These are phyloP conservation scores for Meloidogyne floridensis DNA, from an alignment of 1,140 invertebrate species.

Conservation along the genomic window DNA sequence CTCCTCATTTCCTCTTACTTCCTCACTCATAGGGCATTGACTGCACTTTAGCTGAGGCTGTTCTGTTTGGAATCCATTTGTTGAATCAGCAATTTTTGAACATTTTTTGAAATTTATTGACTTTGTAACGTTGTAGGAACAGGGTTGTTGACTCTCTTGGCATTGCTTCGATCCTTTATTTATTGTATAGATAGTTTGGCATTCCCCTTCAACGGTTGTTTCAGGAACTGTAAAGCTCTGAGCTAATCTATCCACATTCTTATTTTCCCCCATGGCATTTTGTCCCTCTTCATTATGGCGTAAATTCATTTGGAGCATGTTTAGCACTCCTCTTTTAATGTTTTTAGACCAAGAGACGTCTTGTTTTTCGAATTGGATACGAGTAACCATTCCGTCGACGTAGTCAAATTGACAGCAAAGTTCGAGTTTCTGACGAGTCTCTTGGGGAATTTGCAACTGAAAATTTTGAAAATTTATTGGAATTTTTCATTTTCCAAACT, in stretches of 20 bases:
- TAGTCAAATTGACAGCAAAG: constrained; percentile 35
- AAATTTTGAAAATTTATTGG: neutral
- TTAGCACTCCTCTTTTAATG: constrained; percentile 43
- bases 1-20: neutral
- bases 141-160: neutral
- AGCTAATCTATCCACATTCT: constrained; percentile 25
- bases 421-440: constrained; percentile 22
- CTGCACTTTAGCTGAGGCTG: constrained; percentile 8
- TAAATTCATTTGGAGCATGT: constrained; percentile 40
- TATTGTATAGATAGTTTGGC: constrained; percentile 43
- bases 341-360: constrained; percentile 42
- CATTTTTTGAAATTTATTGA: constrained; percentile 60
- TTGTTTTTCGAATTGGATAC: constrained; percentile 32
- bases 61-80: constrained; percentile 41
- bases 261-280: constrained; percentile 15
- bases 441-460: constrained; percentile 21
- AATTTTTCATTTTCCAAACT: neutral
- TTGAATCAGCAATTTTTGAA: constrained; percentile 44
- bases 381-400: constrained; percentile 37
- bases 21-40: constrained; percentile 18
- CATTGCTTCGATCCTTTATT: constrained; percentile 17
- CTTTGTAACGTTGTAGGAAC: constrained; percentile 58
- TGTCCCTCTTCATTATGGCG: constrained; percentile 22
- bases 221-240: constrained; percentile 28
- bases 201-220: constrained; percentile 43